These are phyloP conservation scores for Thereva unica DNA, from an alignment of 2,888 invertebrate genomes.

Conservation along the genomic window DNA sequence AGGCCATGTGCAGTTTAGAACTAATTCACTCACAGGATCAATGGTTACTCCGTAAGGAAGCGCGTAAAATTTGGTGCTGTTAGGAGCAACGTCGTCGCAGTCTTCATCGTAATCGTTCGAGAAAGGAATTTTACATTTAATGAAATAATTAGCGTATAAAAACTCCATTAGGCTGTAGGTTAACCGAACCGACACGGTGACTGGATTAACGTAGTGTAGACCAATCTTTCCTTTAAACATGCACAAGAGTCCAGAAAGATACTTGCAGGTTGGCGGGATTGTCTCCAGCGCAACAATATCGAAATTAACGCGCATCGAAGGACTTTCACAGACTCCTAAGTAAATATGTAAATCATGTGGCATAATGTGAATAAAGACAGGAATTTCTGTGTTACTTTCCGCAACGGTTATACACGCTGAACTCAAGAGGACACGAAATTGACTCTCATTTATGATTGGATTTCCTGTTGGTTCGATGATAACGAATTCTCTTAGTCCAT, in stretches of 20 bases:
- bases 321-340: conserved; percentile 78
- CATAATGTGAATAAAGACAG: conserved; percentile 87
- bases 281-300: conserved; percentile 86
- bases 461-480: conserved; percentile 69
- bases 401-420: conserved; percentile 80
- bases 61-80: conserved; percentile 64
- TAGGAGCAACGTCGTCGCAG: conserved; percentile 68
- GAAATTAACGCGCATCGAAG: conserved; percentile 78
- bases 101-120: conserved; percentile 50
- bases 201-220: conserved; percentile 63
- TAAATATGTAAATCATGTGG: conserved; percentile 75
- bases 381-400: conserved; percentile 79
- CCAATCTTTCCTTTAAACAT: conserved; percentile 89
- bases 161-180: conserved; percentile 64
- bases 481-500: conserved; percentile 82
- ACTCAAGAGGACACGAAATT: conserved; percentile 78
- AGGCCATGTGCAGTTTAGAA: conserved; percentile 84
- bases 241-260: conserved; percentile 80
- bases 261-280: conserved; percentile 78
- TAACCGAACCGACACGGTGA: conserved; percentile 69
- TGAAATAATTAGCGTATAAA: conserved; percentile 49
- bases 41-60: conserved; percentile 85
- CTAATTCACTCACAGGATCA: conserved; percentile 78
- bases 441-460: conserved; percentile 68
- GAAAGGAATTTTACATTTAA: conserved; percentile 46